Conservation (phyloP, 2,888 invertebrate genomes). For the Belgica antarctica region DNA sequence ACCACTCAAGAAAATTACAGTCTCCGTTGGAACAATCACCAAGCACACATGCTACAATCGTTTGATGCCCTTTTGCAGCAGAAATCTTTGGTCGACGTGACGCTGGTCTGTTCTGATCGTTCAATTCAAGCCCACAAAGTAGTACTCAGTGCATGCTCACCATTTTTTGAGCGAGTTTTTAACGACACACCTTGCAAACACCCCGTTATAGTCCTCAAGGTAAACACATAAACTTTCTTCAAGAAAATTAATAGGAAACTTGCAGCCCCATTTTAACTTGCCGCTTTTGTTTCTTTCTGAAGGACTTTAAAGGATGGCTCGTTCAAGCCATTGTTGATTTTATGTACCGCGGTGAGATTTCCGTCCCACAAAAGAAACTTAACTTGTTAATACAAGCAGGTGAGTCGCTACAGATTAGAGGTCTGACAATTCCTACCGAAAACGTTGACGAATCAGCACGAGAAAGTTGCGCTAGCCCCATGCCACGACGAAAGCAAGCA, state of each 20-base stretch:
- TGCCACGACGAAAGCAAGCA: conserved; percentile 81
- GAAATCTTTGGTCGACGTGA: conserved; percentile 85
- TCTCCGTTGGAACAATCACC: conserved; percentile 92
- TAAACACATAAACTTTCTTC: too few relatives aligned
- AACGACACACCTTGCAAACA: conserved; percentile 91
- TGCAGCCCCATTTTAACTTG: too few relatives aligned
- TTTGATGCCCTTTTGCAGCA: conserved; percentile 86
- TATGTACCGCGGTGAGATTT: conserved; percentile 91
- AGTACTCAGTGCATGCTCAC: conserved; percentile 83
- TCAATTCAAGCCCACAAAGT: conserved; percentile 88
- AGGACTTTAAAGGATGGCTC: conserved; percentile 86
- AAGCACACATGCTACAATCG: conserved; percentile 79
- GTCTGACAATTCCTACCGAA: conserved; percentile 59
- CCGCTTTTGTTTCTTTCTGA: too few relatives aligned
- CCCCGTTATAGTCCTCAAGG: conserved; percentile 79
- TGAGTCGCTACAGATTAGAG: conserved; percentile 80
- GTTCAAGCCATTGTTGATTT: conserved; percentile 88
- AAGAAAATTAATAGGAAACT: too few relatives aligned
- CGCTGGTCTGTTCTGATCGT: conserved; percentile 82
- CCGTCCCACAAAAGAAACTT: conserved; percentile 80
- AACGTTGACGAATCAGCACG: conserved; percentile 52
- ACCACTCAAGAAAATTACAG: conserved; percentile 78
- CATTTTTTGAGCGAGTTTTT: conserved; percentile 84
- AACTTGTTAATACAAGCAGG: conserved; percentile 74
- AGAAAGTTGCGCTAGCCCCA: conserved; percentile 69